Base-by-base conservation (phyloP, 2,797 vertebrate species). In the Silurus aristotelis region DNA sequence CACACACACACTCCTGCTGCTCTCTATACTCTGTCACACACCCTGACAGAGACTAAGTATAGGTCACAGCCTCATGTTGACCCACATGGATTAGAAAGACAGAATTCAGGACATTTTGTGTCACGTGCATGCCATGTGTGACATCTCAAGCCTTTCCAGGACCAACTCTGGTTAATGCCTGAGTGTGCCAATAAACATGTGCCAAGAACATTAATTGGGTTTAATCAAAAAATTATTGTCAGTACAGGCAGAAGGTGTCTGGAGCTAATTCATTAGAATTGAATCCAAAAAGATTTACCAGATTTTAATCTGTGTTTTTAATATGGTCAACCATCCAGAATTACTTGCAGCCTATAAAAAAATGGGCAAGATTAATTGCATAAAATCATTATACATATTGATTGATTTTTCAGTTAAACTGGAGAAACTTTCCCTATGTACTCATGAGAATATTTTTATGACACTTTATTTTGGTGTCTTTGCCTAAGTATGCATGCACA, bases 11-110 rank as follows among this genome's bases (percentile, higher is more conserved):
- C 2, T 68, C 48, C 60, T 80, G 46, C 72, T 63, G 14, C 15
- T 9, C 67, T 58, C 61, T 9, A 10, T n/a, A 46, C 17, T 14
- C 43, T 55, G 13, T 64, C 46, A 77, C 38, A 56, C 84, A 63
- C 58, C 85, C 83, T 89, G 70, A 89, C 83, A 73, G 87, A 70
- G 67, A 73, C 56, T 43, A 87, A 61, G 31, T 66, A 72, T 73
- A 80, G 76, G 68, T 75, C 86, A 67, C 20, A 15, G 22, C 12
- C 55, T 27, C 56, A 70, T 10, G 20, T 80, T 66, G 20, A 80
- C 52, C 61, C 60, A 52, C 38, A 60, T 70, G 52, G 2, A 77
- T 20, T 15, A 27, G 55, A 83, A 70, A 61, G n/a, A 25, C 56
- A 46, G n/a, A 83, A 71, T 71, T 67, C 8, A 68, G 43, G 58